Base-by-base conservation (phyloP, 2,113 vertebrate genomes). In the Columba janthina region DNA sequence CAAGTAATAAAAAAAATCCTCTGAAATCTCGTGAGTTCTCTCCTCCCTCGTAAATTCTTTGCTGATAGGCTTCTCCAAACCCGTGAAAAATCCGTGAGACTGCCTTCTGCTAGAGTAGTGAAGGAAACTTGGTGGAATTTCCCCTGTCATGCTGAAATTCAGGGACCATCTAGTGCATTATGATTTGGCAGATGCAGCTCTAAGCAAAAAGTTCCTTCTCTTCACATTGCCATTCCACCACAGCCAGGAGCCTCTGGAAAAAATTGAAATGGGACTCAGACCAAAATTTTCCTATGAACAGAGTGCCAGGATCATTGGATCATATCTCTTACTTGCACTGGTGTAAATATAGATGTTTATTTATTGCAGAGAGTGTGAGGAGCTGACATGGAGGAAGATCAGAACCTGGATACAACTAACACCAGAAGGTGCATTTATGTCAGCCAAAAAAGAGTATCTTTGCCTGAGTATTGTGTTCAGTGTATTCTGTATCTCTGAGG, bases 391-490 rank as follows among this genome's bases (percentile, higher is more conserved):
- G 28, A 88, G 32, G 48, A 83, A 66, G 82, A 85, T 85, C 74
- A 74, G 78, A 88, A 32, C 20, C 60, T 74, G 56, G 24, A 32
- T 83, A 31, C 77, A 77, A 65, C 88, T 84, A 92, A 82, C 32
- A 85, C 65, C 79, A 91, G 90, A 96, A 91, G 61, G 32, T 83
- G 40, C 67, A 48, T 93, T 93, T 96, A 85, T 5, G 2, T 85
- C 67, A 91, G 57, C 56, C 53, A 84, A 83, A 90, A 94, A 81
- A 73, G 56, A 12, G 15, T 93, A 50, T 86, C 75, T 94, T 91
- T 56, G 38, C 56, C 53, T 94, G 64, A 51, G 88, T 91, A 65
- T 83, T 90, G 75, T 84, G 36, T 85, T 88, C 75, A 83, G 75
- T 4, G 25, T 67, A 64, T 94, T 88, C 87, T 88, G 32, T 89